Base-by-base conservation (phyloP, 2,113 vertebrate species). In the Poecilia latipinna region DNA sequence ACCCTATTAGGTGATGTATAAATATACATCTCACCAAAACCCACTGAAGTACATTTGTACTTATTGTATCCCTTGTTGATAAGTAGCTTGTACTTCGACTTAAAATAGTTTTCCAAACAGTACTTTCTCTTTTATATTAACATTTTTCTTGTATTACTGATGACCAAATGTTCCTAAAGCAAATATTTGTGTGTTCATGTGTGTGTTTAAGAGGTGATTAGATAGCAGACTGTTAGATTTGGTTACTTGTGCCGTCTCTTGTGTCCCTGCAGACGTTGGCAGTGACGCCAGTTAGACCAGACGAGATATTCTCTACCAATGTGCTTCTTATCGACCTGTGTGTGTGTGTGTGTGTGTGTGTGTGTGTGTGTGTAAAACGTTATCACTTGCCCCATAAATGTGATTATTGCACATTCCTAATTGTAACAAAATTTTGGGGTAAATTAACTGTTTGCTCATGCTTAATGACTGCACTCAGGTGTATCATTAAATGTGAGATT, bases 251-350 rank as follows among this genome's bases (percentile, higher is more conserved):
- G 1, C 44, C 77, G 32, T 83, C 72, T 85, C 81, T n/a, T 15
- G 4, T 86, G 78, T 82, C 68, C 72, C 22, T 78, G 32, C 64
- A 68, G 84, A 84, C 33, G 48, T 74, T 65, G 37, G 64, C 31
- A 48, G 72, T 80, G 87, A 91, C 75, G 76, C 82, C 74, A 73
- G 64, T 71, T 69, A 78, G 85, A 83, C 63, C 73, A 81, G 84
- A 86, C 81, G 42, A 65, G 63, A 72, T 86, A 78, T 86, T 80
- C 72, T 57, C 48, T 22, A 22, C 48, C 48, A 51, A 22, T 51
- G 51, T n/a, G 37, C 62, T 65, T 79, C 62, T 62, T 61, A 61
- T 22, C 32, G 29, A 65, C 65, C n/a, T 62, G 37, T 65, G 51
- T 75, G 66, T 61, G 22, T 68, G 12, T 60, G 13, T 72, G 42